Base-by-base conservation (phyloP, 2,888 invertebrate species). In the Oscheius sp. region DNA sequence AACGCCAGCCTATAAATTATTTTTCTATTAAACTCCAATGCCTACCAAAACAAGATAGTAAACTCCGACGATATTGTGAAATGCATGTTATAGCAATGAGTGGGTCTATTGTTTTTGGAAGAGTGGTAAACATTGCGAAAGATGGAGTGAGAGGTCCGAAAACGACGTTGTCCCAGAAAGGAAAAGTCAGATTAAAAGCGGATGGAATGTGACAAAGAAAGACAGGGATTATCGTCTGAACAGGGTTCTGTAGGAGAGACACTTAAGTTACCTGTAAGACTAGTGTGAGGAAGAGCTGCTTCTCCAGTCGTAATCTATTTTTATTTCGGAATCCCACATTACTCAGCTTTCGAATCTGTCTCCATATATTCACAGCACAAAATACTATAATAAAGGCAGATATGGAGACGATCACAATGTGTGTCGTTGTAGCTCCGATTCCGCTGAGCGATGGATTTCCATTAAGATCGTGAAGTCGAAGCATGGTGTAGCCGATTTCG, bases 401-500 rank as follows among this genome's bases (percentile, higher is more conserved):
- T 17, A 54, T 17, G n/a, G 33, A 9, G 5, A 54, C 54, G 20
- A 54, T 33, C n/a, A 28, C 20, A 33, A 54, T 33, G 36, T 54
- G 54, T 17, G 54, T 54, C 32, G n/a, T 17, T 6, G 54, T 54
- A 17, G 54, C 54, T 20, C 33, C 32, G 22, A 54, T 54, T 17
- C 54, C 54, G 36, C 54, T 54, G 2, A 33, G 17, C 5, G 54
- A 54, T 20, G 54, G 54, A 32, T 33, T 54, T 30, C 54, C 54
- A 4, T 32, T 2, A 20, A 54, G 14, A 33, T 54, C 54, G 33
- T 54, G 33, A 20, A 59, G 44, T 41, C 59, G 24, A 2, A 59
- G 30, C 59, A 59, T 59, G 1, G 59, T 59, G 28, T 59, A 59
- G 1, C 59, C 59, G 44, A 59, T 59, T 2, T 44, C 44, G 44